Conservation (phyloP, 2,797 vertebrate genomes). For the Cossypha caffra region DNA sequence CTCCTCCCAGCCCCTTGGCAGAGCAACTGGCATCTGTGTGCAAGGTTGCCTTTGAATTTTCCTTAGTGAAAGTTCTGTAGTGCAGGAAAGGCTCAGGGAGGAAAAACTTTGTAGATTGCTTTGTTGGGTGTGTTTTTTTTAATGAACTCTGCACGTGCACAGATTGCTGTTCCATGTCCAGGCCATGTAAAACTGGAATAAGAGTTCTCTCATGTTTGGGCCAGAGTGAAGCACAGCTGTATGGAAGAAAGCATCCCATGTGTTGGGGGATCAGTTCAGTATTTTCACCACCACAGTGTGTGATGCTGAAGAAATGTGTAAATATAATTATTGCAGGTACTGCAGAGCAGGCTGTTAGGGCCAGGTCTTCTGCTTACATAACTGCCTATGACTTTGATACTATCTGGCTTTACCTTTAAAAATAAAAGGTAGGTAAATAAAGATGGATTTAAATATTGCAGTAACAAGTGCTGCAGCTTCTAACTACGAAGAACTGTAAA, state of each 20-base stretch:
- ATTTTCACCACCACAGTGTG: neutral
- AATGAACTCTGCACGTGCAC: neutral
- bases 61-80: neutral
- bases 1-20: neutral
- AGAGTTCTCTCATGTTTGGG: neutral
- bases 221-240: neutral
- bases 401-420: neutral
- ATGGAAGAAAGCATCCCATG: neutral
- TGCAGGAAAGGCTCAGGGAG: neutral
- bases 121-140: neutral
- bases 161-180: neutral
- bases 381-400: neutral
- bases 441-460: neutral
- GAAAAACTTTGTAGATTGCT: neutral
- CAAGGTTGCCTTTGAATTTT: neutral
- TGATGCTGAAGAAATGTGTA: neutral
- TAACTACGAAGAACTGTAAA: neutral
- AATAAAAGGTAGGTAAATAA: neutral
- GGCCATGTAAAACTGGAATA: neutral
- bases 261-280: neutral
- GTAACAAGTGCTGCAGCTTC: neutral
- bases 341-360: neutral
- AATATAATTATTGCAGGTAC: neutral
- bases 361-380: neutral
- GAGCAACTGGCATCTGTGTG: neutral